Base-by-base conservation (phyloP, 2,888 invertebrate species). In the Lepidocyrtoides sp. region DNA sequence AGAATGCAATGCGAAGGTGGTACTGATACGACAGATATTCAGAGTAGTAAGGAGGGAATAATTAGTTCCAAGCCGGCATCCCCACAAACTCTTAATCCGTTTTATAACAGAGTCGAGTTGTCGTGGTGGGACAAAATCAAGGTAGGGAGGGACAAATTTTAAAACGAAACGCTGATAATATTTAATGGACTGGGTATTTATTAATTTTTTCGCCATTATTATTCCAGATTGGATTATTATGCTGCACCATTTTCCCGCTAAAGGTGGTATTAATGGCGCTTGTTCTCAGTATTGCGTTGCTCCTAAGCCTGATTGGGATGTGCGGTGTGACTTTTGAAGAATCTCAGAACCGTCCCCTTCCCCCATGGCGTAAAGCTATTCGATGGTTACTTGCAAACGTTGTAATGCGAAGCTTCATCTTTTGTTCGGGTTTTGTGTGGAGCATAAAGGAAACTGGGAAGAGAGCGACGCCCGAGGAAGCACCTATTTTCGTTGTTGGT, bases 191-290 rank as follows among this genome's bases (percentile, higher is more conserved):
- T n/a, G n/a, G n/a, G n/a, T n/a, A n/a, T n/a, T n/a, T n/a, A n/a
- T n/a, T n/a, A n/a, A n/a, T n/a, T n/a, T n/a, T n/a, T n/a, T n/a
- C n/a, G n/a, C n/a, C n/a, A n/a, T n/a, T n/a, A n/a, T n/a, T n/a
- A n/a, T 32, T n/a, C n/a, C 97, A 98, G 98, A 97, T 98, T 94
- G 97, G 97, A 93, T 96, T 98, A 94, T 96, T 99, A 95, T 98
- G 98, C 14, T 97, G 98, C 89, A 96, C 98, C 77, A 95, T 99
- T 82, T 96, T 98, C 92, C 98, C 98, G 51, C 96, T 98, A 87
- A 96, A 98, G 89, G 96, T 98, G 79, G 96, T 97, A 20, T 96
- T 97, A 82, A 97, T 98, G 93, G 96, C 97, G 92, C 96, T 97
- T 81, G 96, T 98, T 91, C 96, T 99, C 89, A 96, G 98, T 88